Evolutionary conservation across 2,797 vertebrate genomes (phyloP).

Genomic region (Cephalopachus bancanus): DNA sequence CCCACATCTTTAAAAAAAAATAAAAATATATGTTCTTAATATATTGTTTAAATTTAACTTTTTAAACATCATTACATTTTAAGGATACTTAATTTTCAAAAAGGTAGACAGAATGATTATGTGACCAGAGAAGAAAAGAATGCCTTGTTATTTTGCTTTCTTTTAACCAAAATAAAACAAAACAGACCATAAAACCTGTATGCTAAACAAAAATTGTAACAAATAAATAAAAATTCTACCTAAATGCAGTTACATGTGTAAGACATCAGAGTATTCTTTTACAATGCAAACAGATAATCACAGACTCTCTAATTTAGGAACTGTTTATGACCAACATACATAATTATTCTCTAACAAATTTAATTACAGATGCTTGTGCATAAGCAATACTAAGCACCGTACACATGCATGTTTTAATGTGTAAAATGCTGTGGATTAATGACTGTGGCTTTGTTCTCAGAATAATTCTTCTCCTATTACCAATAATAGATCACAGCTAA

Average conservation of each 20-base stretch:
- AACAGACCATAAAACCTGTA: neutral
- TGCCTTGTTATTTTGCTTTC: neutral
- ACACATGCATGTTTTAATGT: neutral
- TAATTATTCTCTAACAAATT: neutral
- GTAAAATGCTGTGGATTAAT: neutral
- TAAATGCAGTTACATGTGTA: neutral
- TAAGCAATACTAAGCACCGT: neutral
- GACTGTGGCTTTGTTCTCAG: neutral
- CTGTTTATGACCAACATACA: neutral
- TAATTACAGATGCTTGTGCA: neutral
- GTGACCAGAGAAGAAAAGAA: neutral
- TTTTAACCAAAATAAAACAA: neutral
- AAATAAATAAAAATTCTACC: neutral
- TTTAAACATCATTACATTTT: constrained; percentile 28
- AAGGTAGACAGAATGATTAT: neutral
- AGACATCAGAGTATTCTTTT: neutral
- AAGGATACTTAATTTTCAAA: constrained; percentile 35
- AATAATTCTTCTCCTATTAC: neutral
- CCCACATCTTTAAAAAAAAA: no score
- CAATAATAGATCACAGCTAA: neutral
- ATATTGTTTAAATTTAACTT: constrained; percentile 36
- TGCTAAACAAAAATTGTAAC: neutral
- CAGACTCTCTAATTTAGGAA: neutral
- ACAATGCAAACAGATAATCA: constrained; percentile 5
- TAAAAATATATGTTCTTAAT: neutral